Evolutionary conservation across 1,140 invertebrate genomes (phyloP).

Genomic region (Lasioglossum albipes): DNA sequence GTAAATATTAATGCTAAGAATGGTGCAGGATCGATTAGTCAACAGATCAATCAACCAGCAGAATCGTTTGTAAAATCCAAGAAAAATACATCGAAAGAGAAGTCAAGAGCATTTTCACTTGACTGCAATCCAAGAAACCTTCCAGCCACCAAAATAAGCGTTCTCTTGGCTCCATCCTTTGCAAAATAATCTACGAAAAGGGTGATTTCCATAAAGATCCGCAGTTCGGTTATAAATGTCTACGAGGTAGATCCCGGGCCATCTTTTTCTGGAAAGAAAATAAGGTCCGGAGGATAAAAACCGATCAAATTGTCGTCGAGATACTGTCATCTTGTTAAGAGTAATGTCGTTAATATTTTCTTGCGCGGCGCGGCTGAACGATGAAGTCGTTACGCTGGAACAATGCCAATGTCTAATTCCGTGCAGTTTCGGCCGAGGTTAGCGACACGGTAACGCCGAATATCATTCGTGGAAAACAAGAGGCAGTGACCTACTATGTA

Average conservation of each 20-base stretch:
- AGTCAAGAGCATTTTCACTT: too few relatives aligned
- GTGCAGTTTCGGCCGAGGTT: slow-evolving; percentile 36
- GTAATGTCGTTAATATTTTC: slow-evolving; percentile 64
- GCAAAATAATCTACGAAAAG: too few relatives aligned
- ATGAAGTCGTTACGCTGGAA: slow-evolving; percentile 66
- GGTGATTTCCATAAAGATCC: too few relatives aligned
- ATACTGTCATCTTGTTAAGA: slow-evolving; percentile 56
- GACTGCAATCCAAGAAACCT: too few relatives aligned
- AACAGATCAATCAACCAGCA: too few relatives aligned
- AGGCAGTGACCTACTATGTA: slow-evolving; percentile 34
- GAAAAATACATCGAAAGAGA: too few relatives aligned
- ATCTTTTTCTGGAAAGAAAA: not conserved
- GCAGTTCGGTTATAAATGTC: too few relatives aligned
- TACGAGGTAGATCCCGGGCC: not conserved
- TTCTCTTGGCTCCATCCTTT: too few relatives aligned
- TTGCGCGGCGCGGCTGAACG: slow-evolving; percentile 47
- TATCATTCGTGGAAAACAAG: slow-evolving; percentile 37
- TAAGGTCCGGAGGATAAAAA: slow-evolving; percentile 13
- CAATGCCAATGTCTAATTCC: slow-evolving; percentile 62
- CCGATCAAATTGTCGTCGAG: slow-evolving; percentile 53
- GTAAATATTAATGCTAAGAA: too few relatives aligned
- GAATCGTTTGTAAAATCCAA: too few relatives aligned
- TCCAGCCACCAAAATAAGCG: too few relatives aligned
- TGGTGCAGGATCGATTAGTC: too few relatives aligned
- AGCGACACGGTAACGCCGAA: slow-evolving; percentile 39